These are phyloP conservation scores for Thyatira batis DNA, from an alignment of 2,888 invertebrate species.

Conservation along the genomic window DNA sequence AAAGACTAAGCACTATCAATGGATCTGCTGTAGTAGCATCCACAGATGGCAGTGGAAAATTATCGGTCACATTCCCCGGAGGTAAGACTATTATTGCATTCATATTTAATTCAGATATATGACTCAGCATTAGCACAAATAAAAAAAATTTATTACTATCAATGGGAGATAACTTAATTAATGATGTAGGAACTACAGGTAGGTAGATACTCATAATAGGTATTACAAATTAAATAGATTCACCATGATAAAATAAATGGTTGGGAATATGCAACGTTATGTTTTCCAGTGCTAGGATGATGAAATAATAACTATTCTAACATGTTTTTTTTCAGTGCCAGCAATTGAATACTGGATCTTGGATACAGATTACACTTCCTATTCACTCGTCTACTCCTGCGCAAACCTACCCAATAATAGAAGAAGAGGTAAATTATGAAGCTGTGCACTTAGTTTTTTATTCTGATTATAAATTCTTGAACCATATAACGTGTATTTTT, in stretches of 20 bases:
- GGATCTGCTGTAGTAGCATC: slow-evolving; percentile 66
- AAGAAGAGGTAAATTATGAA: slow-evolving; percentile 53
- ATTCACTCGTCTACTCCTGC: slow-evolving; percentile 85
- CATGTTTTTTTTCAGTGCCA: slow-evolving; percentile 35
- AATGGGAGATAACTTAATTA: too few relatives aligned
- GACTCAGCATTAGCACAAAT: slow-evolving; percentile 75
- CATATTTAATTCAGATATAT: slow-evolving; percentile 62
- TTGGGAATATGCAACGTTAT: too few relatives aligned
- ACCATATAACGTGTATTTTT: slow-evolving; percentile 1
- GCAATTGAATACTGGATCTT: slow-evolving; percentile 81
- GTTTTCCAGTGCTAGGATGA: too few relatives aligned
- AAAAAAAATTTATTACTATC: too few relatives aligned
- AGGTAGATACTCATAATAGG: too few relatives aligned
- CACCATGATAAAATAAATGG: too few relatives aligned
- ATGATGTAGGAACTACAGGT: too few relatives aligned
- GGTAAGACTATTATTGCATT: slow-evolving; percentile 30
- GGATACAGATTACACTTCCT: slow-evolving; percentile 84
- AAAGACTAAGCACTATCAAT: slow-evolving; percentile 67
- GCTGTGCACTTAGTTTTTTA: background rate
- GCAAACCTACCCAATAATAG: slow-evolving; percentile 46
- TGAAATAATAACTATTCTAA: too few relatives aligned
- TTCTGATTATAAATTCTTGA: background rate
- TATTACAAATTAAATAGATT: too few relatives aligned
- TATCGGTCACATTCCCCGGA: slow-evolving; percentile 71
- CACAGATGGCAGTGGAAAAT: slow-evolving; percentile 69